phyloP scores from a whole-genome alignment of 2,888 invertebrate genomes.

The Chrysotoxum bicinctum region DNA sequence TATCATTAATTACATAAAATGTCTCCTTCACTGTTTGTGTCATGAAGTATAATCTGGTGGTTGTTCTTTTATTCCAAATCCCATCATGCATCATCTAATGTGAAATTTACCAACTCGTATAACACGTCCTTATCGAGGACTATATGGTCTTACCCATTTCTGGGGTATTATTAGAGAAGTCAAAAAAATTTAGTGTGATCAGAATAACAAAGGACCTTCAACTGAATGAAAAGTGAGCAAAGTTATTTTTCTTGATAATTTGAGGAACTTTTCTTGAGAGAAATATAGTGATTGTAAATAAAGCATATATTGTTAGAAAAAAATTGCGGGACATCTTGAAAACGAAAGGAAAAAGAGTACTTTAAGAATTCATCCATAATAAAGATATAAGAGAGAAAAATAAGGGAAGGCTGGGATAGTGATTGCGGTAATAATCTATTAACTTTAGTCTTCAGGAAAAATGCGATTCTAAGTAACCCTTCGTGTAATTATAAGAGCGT shows the following conservation, averaged over 20 bases:
- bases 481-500: no score
- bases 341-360: background rate
- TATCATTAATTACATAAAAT: conserved; percentile 66
- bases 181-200: conserved; percentile 26
- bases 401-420: background rate
- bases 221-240: conserved; percentile 59
- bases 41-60: conserved; percentile 18
- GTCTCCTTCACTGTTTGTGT: conserved; percentile 15
- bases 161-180: background rate
- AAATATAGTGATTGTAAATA: conserved; percentile 8
- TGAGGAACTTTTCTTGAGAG: background rate
- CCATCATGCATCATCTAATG: conserved; percentile 19
- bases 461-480: no score
- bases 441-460: no score
- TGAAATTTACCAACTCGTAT: conserved; percentile 12
- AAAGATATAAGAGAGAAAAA: background rate
- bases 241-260: conserved; percentile 15
- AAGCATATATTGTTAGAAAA: background rate
- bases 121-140: conserved; percentile 3
- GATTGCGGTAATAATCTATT: background rate
- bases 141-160: background rate
- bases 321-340: background rate
- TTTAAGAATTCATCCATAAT: background rate
- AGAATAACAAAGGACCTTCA: conserved; percentile 44
- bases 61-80: conserved; percentile 21